These are phyloP conservation scores for Phania funesta DNA, from an alignment of 2,888 invertebrate genomes.

Conservation along the genomic window DNA sequence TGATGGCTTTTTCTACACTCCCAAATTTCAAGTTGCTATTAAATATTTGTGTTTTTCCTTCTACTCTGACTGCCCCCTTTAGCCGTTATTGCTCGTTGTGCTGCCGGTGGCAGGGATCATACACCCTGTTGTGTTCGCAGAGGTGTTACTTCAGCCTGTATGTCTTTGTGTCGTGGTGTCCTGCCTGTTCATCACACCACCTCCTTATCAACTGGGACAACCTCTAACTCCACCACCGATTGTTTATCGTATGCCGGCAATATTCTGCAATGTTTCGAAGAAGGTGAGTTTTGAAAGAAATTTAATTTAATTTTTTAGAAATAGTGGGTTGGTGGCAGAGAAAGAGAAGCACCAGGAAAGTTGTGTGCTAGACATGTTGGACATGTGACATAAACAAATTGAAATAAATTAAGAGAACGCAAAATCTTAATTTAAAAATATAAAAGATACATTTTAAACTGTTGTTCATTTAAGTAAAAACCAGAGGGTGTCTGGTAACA, in stretches of 20 bases:
- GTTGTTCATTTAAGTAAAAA: neutral
- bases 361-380: constrained; percentile 21
- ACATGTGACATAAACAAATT: constrained; percentile 52
- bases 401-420: constrained; percentile 22
- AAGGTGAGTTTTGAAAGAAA: constrained; percentile 82
- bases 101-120: constrained; percentile 85
- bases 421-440: neutral
- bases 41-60: constrained; percentile 3
- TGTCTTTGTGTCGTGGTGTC: constrained; percentile 87
- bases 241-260: constrained; percentile 91
- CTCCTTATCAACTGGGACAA: constrained; percentile 68
- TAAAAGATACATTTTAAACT: neutral
- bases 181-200: constrained; percentile 81
- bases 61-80: neutral
- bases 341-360: neutral
- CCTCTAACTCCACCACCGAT: constrained; percentile 81
- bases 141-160: constrained; percentile 86
- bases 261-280: constrained; percentile 92
- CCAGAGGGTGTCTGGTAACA: neutral
- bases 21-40: neutral
- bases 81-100: constrained; percentile 81
- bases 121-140: constrained; percentile 87
- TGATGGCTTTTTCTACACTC: neutral
- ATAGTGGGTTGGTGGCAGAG: neutral
- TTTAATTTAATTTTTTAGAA: constrained; percentile 36